phyloP scores from a whole-genome alignment of 2,113 vertebrate genomes.

The Amphilophus citrinellus region DNA sequence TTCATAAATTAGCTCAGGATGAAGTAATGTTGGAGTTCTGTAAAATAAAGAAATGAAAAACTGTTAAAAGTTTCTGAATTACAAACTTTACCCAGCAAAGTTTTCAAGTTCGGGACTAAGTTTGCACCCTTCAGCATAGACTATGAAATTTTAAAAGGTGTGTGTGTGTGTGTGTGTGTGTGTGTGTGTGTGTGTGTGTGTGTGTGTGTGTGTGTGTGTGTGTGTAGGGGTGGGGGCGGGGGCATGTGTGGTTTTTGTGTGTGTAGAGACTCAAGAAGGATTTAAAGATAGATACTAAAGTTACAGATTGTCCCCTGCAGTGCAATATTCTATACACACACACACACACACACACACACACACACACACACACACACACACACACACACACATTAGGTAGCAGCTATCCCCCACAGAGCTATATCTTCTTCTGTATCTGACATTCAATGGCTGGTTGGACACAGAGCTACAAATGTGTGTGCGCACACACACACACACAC shows the following conservation, averaged over 20 bases:
- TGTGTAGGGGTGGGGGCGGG: too few relatives aligned
- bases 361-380: not conserved
- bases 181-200: too few relatives aligned
- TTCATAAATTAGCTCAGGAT: not conserved
- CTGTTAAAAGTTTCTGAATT: not conserved
- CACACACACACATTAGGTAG: conserved; percentile 14
- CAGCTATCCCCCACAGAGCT: conserved; percentile 51
- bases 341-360: not conserved
- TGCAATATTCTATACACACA: not conserved
- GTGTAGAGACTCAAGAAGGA: not conserved
- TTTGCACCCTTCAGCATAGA: conserved; percentile 26
- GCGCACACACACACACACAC: too few relatives aligned
- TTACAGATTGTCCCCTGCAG: too few relatives aligned
- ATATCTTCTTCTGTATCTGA: conserved; percentile 61
- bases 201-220: too few relatives aligned
- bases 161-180: conserved; percentile 1
- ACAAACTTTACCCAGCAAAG: conserved; percentile 5
- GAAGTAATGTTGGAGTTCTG: not conserved
- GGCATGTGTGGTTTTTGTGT: not conserved
- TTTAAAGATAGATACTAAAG: too few relatives aligned
- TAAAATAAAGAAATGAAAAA: too few relatives aligned
- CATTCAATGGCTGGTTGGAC: conserved; percentile 55
- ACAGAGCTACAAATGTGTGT: not conserved
- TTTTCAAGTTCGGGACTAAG: conserved; percentile 35
- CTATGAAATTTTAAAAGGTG: conserved; percentile 48